phyloP scores from a whole-genome alignment of 2,888 invertebrate genomes.

The Cactoblastis cactorum region DNA sequence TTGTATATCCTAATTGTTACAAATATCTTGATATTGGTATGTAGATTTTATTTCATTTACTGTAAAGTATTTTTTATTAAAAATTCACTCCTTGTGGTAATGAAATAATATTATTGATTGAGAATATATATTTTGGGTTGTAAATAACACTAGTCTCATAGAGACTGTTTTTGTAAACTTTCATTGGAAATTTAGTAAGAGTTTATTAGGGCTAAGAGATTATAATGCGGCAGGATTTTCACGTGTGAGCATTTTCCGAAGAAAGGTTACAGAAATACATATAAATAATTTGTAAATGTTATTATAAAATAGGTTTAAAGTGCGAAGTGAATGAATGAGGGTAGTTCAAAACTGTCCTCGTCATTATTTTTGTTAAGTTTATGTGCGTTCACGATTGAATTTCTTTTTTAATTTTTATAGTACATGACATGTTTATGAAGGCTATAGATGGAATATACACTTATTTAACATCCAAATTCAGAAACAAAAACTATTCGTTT shows the following conservation, averaged over 20 bases:
- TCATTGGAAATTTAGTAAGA: neutral
- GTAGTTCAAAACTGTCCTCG: constrained; percentile 20
- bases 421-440: neutral
- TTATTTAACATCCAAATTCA: too few relatives aligned
- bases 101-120: too few relatives aligned
- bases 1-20: too few relatives aligned
- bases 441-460: neutral
- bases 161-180: constrained; percentile 19
- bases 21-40: too few relatives aligned
- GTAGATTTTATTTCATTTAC: too few relatives aligned
- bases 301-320: constrained; percentile 13
- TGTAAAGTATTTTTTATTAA: too few relatives aligned
- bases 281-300: constrained; percentile 20
- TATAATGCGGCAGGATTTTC: neutral
- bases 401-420: neutral
- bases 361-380: neutral
- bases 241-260: constrained; percentile 6
- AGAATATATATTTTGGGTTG: constrained; percentile 15
- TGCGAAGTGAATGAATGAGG: constrained; percentile 13
- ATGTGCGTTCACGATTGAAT: neutral
- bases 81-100: too few relatives aligned
- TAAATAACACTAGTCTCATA: constrained; percentile 22
- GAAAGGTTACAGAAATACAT: constrained; percentile 17
- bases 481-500: too few relatives aligned
- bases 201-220: neutral